Conservation (phyloP, 1,140 invertebrate species). For the Euura lappo region DNA sequence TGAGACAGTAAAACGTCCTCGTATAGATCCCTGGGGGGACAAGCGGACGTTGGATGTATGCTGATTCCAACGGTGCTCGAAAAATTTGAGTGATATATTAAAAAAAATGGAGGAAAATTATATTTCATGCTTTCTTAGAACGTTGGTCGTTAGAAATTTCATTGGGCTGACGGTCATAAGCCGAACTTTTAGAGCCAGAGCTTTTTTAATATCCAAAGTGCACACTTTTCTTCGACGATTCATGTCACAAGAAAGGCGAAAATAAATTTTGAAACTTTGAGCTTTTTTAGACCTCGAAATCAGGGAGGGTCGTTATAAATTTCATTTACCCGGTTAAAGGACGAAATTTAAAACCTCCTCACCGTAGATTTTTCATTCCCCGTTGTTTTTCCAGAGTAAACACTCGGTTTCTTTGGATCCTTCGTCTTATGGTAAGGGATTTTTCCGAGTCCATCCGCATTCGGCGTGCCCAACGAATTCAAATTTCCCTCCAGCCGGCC, state of each 20-base stretch:
- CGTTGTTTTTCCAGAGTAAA: conserved; percentile 36
- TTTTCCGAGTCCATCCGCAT: conserved; percentile 8
- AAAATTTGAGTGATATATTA: too few species aligned
- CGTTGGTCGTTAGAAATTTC: too few species aligned
- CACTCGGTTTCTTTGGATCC: conserved; percentile 16
- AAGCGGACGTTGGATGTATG: not conserved
- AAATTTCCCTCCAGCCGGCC: conserved; percentile 29
- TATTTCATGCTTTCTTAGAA: too few species aligned
- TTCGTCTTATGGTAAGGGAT: not conserved
- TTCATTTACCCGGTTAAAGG: too few species aligned
- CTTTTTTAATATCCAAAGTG: not conserved
- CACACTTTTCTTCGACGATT: not conserved
- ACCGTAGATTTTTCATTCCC: conserved; percentile 6
- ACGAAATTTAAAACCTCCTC: not conserved
- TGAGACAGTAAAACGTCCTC: conserved; percentile 4
- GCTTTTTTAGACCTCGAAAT: not conserved
- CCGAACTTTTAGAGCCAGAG: too few species aligned
- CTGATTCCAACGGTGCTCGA: not conserved
- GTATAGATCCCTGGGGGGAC: not conserved
- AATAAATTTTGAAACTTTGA: too few species aligned
- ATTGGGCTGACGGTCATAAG: too few species aligned
- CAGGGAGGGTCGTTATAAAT: not conserved
- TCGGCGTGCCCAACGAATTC: conserved; percentile 28
- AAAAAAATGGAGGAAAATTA: too few species aligned
- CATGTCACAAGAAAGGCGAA: too few species aligned